Base-by-base conservation (phyloP, 1,140 invertebrate genomes). In the Cydia strobilella region DNA sequence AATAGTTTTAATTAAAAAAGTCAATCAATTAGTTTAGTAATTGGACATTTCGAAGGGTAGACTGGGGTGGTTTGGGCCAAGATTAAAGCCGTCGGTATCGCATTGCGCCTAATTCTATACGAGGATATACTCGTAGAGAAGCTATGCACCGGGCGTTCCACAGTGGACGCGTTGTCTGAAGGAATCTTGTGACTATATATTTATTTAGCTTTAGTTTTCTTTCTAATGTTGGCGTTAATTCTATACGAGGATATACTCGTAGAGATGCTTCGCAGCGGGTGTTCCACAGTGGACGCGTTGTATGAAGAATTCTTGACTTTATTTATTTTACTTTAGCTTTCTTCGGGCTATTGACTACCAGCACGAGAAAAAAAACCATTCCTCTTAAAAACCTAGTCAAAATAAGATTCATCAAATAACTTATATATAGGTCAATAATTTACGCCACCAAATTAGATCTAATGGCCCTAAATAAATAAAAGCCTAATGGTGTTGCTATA, bases 101-200 rank as follows among this genome's bases (percentile, higher is more conserved):
- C 76, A 27, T 82, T 76, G 77, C 80, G 85, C 82, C 81, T 86
- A 88, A 86, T 87, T 85, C 82, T 84, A 85, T 80, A 82, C 79
- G 74, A 78, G 80, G 73, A 63, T 82, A 82, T 87, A 75, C 69
- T 82, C 75, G 76, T 78, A 75, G 77, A 79, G 77, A 79, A 39
- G 75, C 76, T 79, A 77, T 84, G 84, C 84, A 86, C 9, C 54
- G 76, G 45, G 25, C 75, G 83, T 73, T 80, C 86, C 20, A 88
- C 83, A 90, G 72, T 90, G 84, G 80, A n/a, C 71, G 23, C 82
- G 74, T 6, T 18, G 15, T 35, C 35, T 69, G 35, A 12, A 69
- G 65, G 65, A 69, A 69, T 45, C 42, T 13, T 12, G 39, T 45
- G 13, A 45, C 42, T 45, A 45, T 39, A 5, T 1, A 31, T 42